A percentile compares a stretch with the other conserved stretches of the same genome.
These are phyloP conservation scores for Speoplatyrhinus poulsoni DNA, from an alignment of 2,113 vertebrate species.

Conservation along the genomic window DNA sequence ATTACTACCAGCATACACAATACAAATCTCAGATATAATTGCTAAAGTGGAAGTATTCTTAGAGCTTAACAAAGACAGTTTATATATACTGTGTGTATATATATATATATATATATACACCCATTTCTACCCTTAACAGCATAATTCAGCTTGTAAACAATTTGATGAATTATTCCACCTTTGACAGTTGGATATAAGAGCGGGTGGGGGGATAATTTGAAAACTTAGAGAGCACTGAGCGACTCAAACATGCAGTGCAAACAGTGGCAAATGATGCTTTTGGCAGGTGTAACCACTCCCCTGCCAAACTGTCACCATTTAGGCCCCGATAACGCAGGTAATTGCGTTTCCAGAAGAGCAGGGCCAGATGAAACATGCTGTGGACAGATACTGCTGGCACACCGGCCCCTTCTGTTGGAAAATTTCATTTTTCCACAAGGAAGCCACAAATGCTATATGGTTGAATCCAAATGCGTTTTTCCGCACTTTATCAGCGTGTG, in stretches of 20 bases:
- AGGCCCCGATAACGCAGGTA: slow-evolving; percentile 86
- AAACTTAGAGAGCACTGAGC: slow-evolving; percentile 42
- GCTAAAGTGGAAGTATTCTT: too few species aligned
- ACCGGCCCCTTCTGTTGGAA: slow-evolving; percentile 88
- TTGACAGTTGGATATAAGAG: slow-evolving; percentile 45
- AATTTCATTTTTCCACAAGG: slow-evolving; percentile 91
- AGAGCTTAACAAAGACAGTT: too few species aligned
- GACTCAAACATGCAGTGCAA: slow-evolving; percentile 51
- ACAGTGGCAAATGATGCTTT: slow-evolving; percentile 59
- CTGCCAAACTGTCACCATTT: slow-evolving; percentile 80
- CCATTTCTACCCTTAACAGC: not conserved
- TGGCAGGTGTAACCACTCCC: slow-evolving; percentile 71
- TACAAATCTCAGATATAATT: too few species aligned
- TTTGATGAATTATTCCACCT: slow-evolving; percentile 37
- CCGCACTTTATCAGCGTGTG: slow-evolving; percentile 87
- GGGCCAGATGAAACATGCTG: slow-evolving; percentile 87
- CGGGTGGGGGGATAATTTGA: slow-evolving; percentile 35
- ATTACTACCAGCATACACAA: too few species aligned
- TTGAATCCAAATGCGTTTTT: slow-evolving; percentile 88
- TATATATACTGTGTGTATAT: too few species aligned
- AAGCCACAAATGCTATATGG: slow-evolving; percentile 89
- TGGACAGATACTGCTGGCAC: slow-evolving; percentile 87
- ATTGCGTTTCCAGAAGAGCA: slow-evolving; percentile 88
- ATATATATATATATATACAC: too few species aligned
- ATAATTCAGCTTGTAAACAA: slow-evolving; percentile 39